Percentiles rank a stretch among this genome's conserved stretches.
Evolutionary conservation across 2,113 vertebrate genomes (phyloP).

Genomic region (Regulus satrapa): DNA sequence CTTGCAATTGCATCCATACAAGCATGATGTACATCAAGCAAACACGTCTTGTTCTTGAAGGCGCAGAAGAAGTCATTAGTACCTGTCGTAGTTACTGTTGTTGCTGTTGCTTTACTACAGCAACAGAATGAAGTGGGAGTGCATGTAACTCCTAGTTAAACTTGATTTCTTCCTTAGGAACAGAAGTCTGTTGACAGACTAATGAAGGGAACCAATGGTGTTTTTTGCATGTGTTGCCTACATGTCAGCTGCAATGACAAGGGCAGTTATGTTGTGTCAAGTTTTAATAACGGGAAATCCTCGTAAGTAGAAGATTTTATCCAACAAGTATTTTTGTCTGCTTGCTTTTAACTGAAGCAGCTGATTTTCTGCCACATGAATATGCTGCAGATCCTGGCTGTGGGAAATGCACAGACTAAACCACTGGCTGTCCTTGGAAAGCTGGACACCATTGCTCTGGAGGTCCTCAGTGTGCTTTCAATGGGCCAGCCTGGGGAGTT

Average conservation of each 20-base stretch:
- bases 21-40: accelerated
- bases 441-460: background rate
- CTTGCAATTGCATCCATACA: background rate
- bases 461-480: background rate
- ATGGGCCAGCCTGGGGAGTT: accelerated
- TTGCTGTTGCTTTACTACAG: background rate
- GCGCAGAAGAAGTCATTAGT: background rate
- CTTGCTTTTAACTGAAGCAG: background rate
- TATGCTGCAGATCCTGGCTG: background rate
- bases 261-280: background rate
- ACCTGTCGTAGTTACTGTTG: background rate
- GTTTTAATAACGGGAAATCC: background rate
- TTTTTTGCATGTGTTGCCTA: background rate
- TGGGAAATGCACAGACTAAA: background rate
- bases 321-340: background rate
- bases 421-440: background rate
- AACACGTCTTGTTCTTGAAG: accelerated
- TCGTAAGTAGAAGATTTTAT: background rate
- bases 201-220: background rate
- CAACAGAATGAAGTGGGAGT: background rate
- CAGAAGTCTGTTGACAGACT: background rate
- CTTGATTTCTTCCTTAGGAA: background rate
- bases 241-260: background rate
- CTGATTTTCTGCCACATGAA: background rate
- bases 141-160: background rate